Base-by-base conservation (phyloP, 53 echinoderm and acorn worm species). In the Arbacia lixula region DNA sequence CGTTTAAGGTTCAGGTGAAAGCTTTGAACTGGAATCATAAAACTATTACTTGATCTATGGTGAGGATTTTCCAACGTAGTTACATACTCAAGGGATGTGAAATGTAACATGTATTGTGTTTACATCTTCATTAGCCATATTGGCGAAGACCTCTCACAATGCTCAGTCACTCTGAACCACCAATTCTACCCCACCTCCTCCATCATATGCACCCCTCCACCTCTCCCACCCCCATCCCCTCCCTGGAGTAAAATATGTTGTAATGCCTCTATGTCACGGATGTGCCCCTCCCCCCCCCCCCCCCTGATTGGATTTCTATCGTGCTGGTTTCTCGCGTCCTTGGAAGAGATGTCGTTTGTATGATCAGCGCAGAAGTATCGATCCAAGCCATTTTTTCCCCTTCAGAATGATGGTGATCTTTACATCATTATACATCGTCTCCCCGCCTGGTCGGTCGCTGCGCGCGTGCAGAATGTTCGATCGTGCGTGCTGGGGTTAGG, bases 291-390 rank as follows among this genome's bases (percentile, higher is more conserved):
- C 0, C 27, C 41, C 30, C 41, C 11, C 20, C 32, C 14, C 66
- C 36, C 35, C 19, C 41, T 41, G 2, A 24, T 3, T 17, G 12
- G 3, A 27, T 69, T 25, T 69, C 12, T 33, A 32, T 20, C 1
- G 17, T 36, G n/a, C n/a, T n/a, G n/a, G n/a, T n/a, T n/a, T n/a
- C n/a, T 36, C 33, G 37, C 37, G 66, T 8, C 66, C 66, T 66
- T 66, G 66, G 37, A 8, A 9, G 20, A 6, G 66, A 66, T 38
- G 66, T 38, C 66, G 66, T 66, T 66, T 38, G 66, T 66, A 66
- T 37, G 66, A 66, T 66, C 66, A 1, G 20, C 66, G 66, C 66
- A 38, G n/a, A n/a, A n/a, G n/a, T n/a, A 66, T 66, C 66, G 66
- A 66, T 66, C 24, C 66, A 2, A 37, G 24, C n/a, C 66, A 66